phyloP scores from a whole-genome alignment of 2,113 vertebrate genomes.

The Pimephales promelas region DNA sequence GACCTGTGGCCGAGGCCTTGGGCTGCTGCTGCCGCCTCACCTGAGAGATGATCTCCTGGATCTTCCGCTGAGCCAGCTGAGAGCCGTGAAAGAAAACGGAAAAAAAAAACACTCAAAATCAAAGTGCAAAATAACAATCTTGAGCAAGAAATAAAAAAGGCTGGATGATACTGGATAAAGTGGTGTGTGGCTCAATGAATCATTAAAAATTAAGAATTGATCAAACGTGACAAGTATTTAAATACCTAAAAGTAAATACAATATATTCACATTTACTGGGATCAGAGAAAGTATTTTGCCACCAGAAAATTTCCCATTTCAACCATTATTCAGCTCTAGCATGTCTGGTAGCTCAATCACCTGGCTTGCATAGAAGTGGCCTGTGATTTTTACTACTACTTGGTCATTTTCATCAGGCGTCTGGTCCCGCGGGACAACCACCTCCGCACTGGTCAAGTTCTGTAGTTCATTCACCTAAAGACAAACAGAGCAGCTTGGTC shows the following conservation, averaged over 20 bases:
- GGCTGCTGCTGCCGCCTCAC: conserved; percentile 96
- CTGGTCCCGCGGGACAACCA: conserved; percentile 98
- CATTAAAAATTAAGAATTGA: no score
- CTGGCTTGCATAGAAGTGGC: conserved; percentile 99
- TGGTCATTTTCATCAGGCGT: conserved; percentile 97
- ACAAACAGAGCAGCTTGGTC: neutral
- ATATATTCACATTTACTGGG: no score
- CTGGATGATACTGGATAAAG: no score
- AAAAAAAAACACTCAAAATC: neutral
- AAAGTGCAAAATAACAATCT: neutral
- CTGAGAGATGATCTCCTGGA: conserved; percentile 98
- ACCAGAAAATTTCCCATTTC: no score
- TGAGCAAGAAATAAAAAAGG: no score
- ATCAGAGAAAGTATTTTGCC: no score
- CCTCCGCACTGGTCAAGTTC: conserved; percentile 97
- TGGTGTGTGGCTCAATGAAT: no score
- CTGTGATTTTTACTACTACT: conserved; percentile 97
- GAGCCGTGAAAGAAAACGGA: neutral
- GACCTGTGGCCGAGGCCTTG: conserved; percentile 80
- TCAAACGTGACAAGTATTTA: no score
- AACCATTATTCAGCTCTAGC: no score
- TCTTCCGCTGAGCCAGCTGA: conserved; percentile 97
- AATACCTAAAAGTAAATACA: no score
- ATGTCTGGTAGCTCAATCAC: conserved; percentile 61
- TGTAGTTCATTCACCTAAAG: conserved; percentile 94